A percentile compares a stretch with the other conserved stretches of the same genome.
Evolutionary conservation across 2,797 vertebrate species (phyloP).

Genomic region (Muscicapa striata): DNA sequence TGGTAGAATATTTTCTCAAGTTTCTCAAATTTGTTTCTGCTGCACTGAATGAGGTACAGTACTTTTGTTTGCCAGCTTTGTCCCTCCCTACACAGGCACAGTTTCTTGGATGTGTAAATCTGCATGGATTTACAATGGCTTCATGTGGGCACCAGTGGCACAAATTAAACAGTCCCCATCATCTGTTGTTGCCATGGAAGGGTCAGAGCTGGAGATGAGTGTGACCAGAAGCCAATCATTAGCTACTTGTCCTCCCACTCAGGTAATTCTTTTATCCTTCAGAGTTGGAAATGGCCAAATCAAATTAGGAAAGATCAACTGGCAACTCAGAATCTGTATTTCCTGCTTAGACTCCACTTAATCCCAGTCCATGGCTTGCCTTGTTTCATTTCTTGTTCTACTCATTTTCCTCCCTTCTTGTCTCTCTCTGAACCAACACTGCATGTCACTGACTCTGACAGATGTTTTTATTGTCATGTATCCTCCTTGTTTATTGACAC

Average conservation of each 20-base stretch:
- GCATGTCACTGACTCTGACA: neutral
- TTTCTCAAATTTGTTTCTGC: neutral
- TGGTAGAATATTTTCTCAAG: neutral
- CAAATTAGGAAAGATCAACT: neutral
- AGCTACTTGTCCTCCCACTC: neutral
- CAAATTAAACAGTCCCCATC: neutral
- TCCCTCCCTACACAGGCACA: neutral
- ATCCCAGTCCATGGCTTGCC: neutral
- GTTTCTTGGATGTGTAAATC: neutral
- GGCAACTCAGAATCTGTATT: neutral
- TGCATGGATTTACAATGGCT: neutral
- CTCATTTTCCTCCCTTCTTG: neutral
- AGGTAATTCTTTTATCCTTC: neutral
- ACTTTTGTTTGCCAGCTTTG: neutral
- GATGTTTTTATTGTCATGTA: neutral
- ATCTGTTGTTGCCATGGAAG: neutral
- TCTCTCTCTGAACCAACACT: neutral
- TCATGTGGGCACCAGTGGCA: neutral
- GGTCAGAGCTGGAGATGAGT: neutral
- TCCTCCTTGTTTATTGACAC: constrained; percentile 37
- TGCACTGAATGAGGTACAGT: neutral
- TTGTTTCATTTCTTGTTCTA: neutral
- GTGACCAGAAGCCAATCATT: neutral
- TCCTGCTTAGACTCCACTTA: neutral
- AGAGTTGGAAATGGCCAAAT: neutral